These are phyloP conservation scores for Megalurothrips usitatus DNA, from an alignment of 2,888 invertebrate species.

Conservation along the genomic window DNA sequence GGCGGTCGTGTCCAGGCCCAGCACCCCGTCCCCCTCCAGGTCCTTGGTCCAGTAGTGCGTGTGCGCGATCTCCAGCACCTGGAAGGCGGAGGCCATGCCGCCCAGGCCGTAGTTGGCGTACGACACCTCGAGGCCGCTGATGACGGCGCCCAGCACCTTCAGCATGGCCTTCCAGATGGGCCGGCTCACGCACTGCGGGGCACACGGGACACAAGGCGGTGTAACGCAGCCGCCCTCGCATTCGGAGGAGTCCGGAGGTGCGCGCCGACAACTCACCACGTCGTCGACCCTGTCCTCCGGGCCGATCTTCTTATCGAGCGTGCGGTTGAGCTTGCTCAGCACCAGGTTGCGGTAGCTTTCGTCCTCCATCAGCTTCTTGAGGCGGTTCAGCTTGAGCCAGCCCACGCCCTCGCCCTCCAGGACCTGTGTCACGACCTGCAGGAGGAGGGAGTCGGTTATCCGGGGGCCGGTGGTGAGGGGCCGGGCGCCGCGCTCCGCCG, in stretches of 20 bases:
- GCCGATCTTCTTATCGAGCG: conserved; percentile 85
- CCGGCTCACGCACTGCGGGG: conserved; percentile 74
- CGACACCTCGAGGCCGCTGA: conserved; percentile 86
- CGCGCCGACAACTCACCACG: conserved; percentile 81
- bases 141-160: conserved; percentile 82
- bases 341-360: conserved; percentile 96
- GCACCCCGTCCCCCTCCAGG: conserved; percentile 52
- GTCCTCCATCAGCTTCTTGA: conserved; percentile 97
- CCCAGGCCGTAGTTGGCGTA: conserved; percentile 91
- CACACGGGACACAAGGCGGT: too few species aligned
- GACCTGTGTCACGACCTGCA: conserved; percentile 71
- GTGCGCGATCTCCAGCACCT: conserved; percentile 95
- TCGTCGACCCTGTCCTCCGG: conserved; percentile 97
- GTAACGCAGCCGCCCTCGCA: conserved; percentile 30
- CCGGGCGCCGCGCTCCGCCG: background rate
- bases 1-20: conserved; percentile 4
- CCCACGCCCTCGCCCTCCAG: conserved; percentile 91
- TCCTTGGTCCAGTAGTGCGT: conserved; percentile 97
- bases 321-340: conserved; percentile 89
- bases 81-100: conserved; percentile 96
- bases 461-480: too few species aligned
- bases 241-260: background rate
- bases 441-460: conserved; percentile 32
- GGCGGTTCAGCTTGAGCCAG: conserved; percentile 88
- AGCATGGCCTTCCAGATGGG: conserved; percentile 95